Conservation (phyloP, 2,113 vertebrate genomes). For the Nycticorax nycticorax region DNA sequence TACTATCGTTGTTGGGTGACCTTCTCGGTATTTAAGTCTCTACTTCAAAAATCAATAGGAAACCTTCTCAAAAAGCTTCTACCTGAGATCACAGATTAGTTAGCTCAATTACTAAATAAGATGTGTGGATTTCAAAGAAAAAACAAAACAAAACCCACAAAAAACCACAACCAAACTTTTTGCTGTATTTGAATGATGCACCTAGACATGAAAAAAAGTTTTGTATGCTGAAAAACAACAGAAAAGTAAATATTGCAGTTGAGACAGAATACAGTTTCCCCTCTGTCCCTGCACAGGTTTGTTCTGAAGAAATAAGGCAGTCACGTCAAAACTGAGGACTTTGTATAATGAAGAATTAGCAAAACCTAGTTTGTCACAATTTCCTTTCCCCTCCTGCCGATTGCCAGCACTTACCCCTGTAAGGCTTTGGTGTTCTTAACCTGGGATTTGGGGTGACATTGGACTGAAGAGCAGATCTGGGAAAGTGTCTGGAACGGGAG, state of each 20-base stretch:
- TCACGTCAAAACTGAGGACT: background rate
- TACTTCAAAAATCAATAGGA: background rate
- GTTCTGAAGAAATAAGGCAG: background rate
- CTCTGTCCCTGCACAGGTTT: background rate
- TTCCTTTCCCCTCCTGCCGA: background rate
- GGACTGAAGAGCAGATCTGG: background rate
- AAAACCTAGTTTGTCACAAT: background rate
- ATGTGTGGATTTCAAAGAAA: background rate
- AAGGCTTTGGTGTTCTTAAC: background rate
- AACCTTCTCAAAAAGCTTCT: background rate
- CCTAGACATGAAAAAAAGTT: background rate
- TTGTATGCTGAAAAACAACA: background rate
- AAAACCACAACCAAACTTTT: background rate
- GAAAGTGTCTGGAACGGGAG: background rate
- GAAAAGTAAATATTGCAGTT: background rate
- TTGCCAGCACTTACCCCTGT: background rate
- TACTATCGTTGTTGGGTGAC: background rate
- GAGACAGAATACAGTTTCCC: background rate
- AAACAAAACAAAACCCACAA: too few species aligned
- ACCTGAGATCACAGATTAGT: background rate
- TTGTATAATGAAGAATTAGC: background rate
- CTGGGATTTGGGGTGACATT: background rate
- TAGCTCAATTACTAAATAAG: background rate
- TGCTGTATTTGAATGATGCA: background rate
- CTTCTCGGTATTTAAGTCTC: background rate